Evolutionary conservation across 2,797 vertebrate species (phyloP).

Genomic region (Dermochelys coriacea): DNA sequence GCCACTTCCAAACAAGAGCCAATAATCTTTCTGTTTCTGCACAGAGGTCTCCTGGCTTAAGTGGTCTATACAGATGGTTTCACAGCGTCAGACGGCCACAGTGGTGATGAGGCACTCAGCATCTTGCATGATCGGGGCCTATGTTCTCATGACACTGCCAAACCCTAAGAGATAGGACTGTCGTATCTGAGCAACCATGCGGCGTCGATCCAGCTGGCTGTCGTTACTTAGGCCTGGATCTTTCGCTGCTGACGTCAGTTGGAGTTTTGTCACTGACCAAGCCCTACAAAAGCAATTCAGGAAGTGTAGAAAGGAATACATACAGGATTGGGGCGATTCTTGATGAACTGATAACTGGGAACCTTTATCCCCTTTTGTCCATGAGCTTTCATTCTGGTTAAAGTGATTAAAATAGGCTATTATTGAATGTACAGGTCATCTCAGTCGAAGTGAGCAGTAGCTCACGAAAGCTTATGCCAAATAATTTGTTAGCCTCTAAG

Average conservation of each 20-base stretch:
- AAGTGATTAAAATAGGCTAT: not conserved
- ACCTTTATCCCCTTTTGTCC: not conserved
- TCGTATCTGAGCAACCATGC: slow-evolving; percentile 61
- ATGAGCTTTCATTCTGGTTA: not conserved
- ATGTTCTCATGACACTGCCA: not conserved
- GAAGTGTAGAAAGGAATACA: not conserved
- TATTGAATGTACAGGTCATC: not conserved
- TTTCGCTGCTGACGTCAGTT: not conserved
- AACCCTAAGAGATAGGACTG: not conserved
- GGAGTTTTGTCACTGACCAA: not conserved
- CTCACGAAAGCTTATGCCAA: too few relatives aligned
- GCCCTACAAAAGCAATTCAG: not conserved
- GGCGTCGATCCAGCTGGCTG: slow-evolving; percentile 63
- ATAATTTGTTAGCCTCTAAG: too few relatives aligned
- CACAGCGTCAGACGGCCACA: not conserved
- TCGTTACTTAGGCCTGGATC: slow-evolving; percentile 39
- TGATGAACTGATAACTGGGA: rapidly evolving
- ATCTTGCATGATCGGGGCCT: not conserved
- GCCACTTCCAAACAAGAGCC: not conserved
- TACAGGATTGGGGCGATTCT: not conserved
- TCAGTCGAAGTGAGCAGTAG: too few relatives aligned
- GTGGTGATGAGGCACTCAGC: not conserved
- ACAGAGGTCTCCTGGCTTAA: not conserved
- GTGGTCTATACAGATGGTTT: not conserved
- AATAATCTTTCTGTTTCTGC: not conserved